Base-by-base conservation (phyloP, 2,113 vertebrate species). In the Sinocyclocheilus rhinocerous region DNA sequence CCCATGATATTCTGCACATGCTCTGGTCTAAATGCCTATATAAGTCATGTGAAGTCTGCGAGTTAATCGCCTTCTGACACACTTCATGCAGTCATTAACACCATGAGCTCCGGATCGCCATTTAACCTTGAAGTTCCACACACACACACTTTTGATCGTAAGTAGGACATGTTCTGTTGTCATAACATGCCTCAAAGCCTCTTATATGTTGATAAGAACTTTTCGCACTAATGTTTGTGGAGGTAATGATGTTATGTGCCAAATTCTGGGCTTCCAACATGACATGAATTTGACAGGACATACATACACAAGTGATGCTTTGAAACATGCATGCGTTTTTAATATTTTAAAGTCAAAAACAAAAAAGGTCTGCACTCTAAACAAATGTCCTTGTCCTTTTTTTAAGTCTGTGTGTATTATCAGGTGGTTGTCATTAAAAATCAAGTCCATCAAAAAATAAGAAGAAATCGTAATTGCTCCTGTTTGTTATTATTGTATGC, bases 131-230 rank as follows among this genome's bases (percentile, higher is more conserved):
- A 36, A 61, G 4, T 15, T 13, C 1, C 33, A 7, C 12, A 29
- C 29, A 29, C 1, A 57, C 69, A 22, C 33, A 72, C 67, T 4
- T 39, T 39, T 72, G 33, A 42, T 72, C 29, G 4, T 61, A 63
- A 42, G 18, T 24, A 81, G 78, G 78, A 26, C 36, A 42, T 42
- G 6, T 81, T 63, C 22, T 81, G 57, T 81, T 81, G 78, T 45
- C 36, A 79, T 57, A 79, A 79, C 29, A 81, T 0, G 36, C 36
- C 57, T 16, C 36, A 80, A 42, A 80, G 12, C 3, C 33, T 18
- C 36, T 63, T 42, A 9, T 45, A 61, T 63, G 57, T 36, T 63
- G 78, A 80, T 80, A 42, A 63, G 6, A 79, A 29, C 48, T 33
- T 4, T 8, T 78, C 18, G 4, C 76, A 59, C 29, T 12, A 2